A percentile compares a stretch with the other conserved stretches of the same genome.
Evolutionary conservation across 2,888 invertebrate species (phyloP).

Genomic region (Bugula neritina): DNA sequence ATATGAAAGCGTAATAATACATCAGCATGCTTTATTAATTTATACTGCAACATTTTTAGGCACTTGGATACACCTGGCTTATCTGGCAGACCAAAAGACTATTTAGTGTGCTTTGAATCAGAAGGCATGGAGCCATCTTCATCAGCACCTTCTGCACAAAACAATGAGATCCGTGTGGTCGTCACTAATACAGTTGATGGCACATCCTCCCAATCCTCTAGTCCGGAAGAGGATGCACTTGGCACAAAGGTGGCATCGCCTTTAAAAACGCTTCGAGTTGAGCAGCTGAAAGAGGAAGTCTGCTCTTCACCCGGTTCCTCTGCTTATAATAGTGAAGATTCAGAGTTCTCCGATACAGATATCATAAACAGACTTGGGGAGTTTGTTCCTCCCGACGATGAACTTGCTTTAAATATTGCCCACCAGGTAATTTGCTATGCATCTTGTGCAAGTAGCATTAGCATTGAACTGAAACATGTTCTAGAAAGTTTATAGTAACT

Average conservation of each 20-base stretch:
- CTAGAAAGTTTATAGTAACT: too few relatives aligned
- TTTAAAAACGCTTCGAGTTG: constrained; percentile 40
- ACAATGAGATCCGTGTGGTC: neutral
- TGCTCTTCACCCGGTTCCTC: constrained; percentile 19
- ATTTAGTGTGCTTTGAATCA: too few relatives aligned
- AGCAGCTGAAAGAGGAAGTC: constrained; percentile 40
- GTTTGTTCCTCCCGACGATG: constrained; percentile 19
- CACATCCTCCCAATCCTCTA: neutral
- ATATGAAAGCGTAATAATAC: too few relatives aligned
- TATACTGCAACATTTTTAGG: too few relatives aligned
- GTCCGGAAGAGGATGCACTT: neutral
- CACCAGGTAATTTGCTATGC: constrained; percentile 14
- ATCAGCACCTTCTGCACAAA: too few relatives aligned
- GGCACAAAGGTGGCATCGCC: neutral
- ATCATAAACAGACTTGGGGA: constrained; percentile 24
- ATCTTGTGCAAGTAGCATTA: too few relatives aligned
- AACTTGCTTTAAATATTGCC: constrained; percentile 18
- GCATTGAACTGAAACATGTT: too few relatives aligned
- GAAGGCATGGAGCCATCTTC: too few relatives aligned
- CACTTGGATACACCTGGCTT: too few relatives aligned
- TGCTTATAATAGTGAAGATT: constrained; percentile 24
- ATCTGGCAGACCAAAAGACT: too few relatives aligned
- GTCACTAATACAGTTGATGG: neutral
- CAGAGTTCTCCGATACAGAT: constrained; percentile 24
- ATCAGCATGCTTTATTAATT: too few relatives aligned